phyloP scores from a whole-genome alignment of 1,140 invertebrate species.

The Sycobia sp. region DNA sequence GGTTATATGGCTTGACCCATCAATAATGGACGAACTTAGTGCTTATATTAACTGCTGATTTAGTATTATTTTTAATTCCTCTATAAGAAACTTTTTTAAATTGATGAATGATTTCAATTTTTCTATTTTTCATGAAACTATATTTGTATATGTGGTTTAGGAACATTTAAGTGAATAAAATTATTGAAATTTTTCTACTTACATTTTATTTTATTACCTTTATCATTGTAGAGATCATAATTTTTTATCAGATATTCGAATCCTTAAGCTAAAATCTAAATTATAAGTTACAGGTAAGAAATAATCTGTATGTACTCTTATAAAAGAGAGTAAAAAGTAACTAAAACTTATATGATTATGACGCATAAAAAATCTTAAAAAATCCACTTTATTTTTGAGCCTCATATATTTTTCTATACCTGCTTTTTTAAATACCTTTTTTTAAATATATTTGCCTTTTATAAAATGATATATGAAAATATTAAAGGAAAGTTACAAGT shows the following conservation, averaged over 20 bases:
- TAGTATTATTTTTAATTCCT: slow-evolving; percentile 24
- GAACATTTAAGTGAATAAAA: slow-evolving; percentile 21
- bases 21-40: slow-evolving; percentile 15
- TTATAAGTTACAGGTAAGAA: slow-evolving; percentile 14
- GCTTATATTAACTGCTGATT: not conserved
- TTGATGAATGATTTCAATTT: slow-evolving; percentile 13
- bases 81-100: slow-evolving; percentile 13
- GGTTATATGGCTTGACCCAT: not conserved
- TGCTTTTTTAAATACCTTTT: no score
- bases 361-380: slow-evolving; percentile 8
- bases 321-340: slow-evolving; percentile 10
- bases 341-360: slow-evolving; percentile 20
- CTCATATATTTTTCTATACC: slow-evolving; percentile 5
- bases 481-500: no score
- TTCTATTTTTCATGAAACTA: not conserved
- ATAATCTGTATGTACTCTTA: not conserved
- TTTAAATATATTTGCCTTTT: no score
- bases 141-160: not conserved
- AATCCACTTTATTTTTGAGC: slow-evolving; percentile 4
- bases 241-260: not conserved
- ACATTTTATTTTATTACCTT: slow-evolving; percentile 1
- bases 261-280: slow-evolving; percentile 1
- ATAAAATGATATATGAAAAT: no score
- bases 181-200: slow-evolving; percentile 4
- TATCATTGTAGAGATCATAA: slow-evolving; percentile 27